Conservation (phyloP, 2,888 invertebrate genomes). For the Aromia moschata region DNA sequence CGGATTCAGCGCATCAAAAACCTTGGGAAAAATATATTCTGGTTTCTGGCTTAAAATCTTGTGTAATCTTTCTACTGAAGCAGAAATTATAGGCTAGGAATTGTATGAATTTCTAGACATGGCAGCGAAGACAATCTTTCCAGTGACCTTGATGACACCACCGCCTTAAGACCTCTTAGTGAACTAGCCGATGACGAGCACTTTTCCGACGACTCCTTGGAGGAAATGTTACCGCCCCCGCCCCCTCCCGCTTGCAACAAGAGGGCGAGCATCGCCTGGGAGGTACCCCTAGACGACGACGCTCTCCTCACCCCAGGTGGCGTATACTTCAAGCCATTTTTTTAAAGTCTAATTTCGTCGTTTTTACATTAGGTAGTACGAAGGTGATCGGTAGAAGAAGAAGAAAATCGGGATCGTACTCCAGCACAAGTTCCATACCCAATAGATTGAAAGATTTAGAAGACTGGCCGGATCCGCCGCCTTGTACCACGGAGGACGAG, state of each 20-base stretch:
- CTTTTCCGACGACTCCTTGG: constrained; percentile 86
- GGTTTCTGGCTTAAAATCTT: too few species aligned
- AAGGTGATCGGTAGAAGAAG: constrained; percentile 57
- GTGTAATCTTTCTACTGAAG: too few species aligned
- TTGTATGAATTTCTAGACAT: constrained; percentile 45
- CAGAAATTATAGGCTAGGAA: too few species aligned
- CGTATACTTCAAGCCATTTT: background rate
- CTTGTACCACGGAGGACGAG: constrained; percentile 73
- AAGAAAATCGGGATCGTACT: constrained; percentile 65
- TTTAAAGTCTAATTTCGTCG: background rate
- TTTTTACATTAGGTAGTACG: constrained; percentile 49
- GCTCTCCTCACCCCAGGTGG: constrained; percentile 72
- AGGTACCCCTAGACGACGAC: constrained; percentile 80
- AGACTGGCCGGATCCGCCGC: constrained; percentile 81
- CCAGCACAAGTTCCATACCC: constrained; percentile 78
- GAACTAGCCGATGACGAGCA: constrained; percentile 68
- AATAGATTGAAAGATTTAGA: constrained; percentile 73
- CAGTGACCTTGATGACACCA: constrained; percentile 56
- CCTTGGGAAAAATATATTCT: too few species aligned
- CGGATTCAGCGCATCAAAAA: too few species aligned
- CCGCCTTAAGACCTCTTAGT: constrained; percentile 54
- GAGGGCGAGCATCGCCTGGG: constrained; percentile 87
- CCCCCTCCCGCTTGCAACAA: constrained; percentile 68
- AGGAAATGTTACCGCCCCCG: constrained; percentile 77
- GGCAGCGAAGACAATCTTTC: constrained; percentile 60